A percentile compares a stretch with the other conserved stretches of the same genome.
These are phyloP conservation scores for Mola mola DNA, from an alignment of 2,113 vertebrate genomes.

Conservation along the genomic window DNA sequence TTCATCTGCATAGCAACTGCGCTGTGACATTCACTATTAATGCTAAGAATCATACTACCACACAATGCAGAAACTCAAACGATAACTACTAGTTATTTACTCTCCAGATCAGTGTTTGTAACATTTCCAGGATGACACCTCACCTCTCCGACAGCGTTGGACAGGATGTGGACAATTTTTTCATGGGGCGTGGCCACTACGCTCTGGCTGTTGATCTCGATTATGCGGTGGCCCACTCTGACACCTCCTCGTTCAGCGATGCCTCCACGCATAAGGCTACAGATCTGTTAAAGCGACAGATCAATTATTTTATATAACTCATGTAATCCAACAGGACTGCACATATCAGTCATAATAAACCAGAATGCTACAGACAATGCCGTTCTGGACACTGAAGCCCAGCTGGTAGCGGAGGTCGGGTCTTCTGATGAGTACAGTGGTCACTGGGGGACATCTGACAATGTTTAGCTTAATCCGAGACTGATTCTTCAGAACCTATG, in stretches of 20 bases:
- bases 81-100: no score
- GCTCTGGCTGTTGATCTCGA: conserved; percentile 97
- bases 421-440: conserved; percentile 94
- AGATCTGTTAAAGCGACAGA: conserved; percentile 83
- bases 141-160: conserved; percentile 96
- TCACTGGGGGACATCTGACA: conserved; percentile 95
- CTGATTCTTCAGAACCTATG: conserved; percentile 94
- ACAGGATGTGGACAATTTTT: conserved; percentile 96
- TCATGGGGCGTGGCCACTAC: conserved; percentile 97
- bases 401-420: conserved; percentile 95
- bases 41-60: not conserved
- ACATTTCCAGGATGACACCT: conserved; percentile 9
- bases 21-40: not conserved
- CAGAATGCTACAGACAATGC: conserved; percentile 87
- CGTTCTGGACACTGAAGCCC: conserved; percentile 98
- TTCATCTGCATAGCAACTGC: conserved; percentile 6
- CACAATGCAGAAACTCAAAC: no score
- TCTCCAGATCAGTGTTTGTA: not conserved
- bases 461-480: conserved; percentile 93
- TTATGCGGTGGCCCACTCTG: conserved; percentile 96
- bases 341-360: no score
- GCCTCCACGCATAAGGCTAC: conserved; percentile 97
- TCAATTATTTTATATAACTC: not conserved
- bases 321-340: not conserved
- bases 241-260: conserved; percentile 96